These are phyloP conservation scores for Sturmia bella DNA, from an alignment of 2,888 invertebrate genomes.

Conservation along the genomic window DNA sequence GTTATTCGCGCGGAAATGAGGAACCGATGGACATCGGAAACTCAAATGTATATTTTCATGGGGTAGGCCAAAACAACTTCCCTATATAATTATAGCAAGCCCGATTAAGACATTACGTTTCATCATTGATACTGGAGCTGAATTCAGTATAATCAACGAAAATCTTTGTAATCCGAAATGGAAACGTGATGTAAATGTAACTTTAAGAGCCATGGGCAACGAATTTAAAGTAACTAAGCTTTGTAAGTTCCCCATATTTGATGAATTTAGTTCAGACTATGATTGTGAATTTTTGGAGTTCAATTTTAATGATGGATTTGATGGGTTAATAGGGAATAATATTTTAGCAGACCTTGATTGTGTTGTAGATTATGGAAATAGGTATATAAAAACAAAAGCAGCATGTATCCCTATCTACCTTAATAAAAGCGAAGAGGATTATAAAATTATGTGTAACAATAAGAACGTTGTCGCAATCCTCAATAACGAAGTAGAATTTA, in stretches of 20 bases:
- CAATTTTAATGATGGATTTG: constrained; percentile 14
- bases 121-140: constrained; percentile 68
- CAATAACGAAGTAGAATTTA: constrained; percentile 34
- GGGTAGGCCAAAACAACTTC: no score
- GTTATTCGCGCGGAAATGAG: no score
- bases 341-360: constrained; percentile 15
- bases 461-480: constrained; percentile 12
- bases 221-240: constrained; percentile 18
- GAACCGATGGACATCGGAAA: no score
- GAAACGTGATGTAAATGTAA: neutral
- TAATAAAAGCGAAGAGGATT: constrained; percentile 29
- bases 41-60: no score
- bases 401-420: constrained; percentile 20
- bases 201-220: constrained; percentile 36
- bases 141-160: constrained; percentile 63
- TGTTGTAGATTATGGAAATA: constrained; percentile 26
- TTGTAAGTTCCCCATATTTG: constrained; percentile 38
- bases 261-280: constrained; percentile 5
- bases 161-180: constrained; percentile 59
- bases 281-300: constrained; percentile 24
- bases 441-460: constrained; percentile 12
- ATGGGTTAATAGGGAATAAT: constrained; percentile 37
- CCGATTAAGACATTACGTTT: constrained; percentile 44
- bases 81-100: no score
- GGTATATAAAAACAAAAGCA: constrained; percentile 12